These are phyloP conservation scores for Mycteria americana DNA, from an alignment of 2,797 vertebrate genomes.

Conservation along the genomic window DNA sequence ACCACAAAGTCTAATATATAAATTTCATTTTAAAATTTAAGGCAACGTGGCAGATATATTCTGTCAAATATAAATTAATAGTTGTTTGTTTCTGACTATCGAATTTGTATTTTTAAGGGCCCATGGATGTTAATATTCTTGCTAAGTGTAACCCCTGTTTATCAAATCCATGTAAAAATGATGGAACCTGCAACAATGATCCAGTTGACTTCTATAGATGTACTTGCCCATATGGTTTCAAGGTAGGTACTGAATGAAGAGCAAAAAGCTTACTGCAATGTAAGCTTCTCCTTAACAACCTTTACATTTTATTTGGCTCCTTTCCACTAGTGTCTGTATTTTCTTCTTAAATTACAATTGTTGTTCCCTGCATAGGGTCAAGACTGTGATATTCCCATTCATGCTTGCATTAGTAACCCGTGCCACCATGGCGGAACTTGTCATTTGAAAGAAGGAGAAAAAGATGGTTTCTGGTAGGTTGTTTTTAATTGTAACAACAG, in stretches of 20 bases:
- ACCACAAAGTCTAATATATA: not conserved
- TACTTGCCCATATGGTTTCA: slow-evolving; percentile 94
- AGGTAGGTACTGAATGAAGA: slow-evolving; percentile 76
- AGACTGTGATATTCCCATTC: slow-evolving; percentile 92
- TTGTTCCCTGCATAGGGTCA: slow-evolving; percentile 81
- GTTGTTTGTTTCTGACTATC: not conserved
- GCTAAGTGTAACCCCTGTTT: slow-evolving; percentile 96
- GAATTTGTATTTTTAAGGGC: slow-evolving; percentile 79
- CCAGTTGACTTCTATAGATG: slow-evolving; percentile 95
- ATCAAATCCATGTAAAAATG: slow-evolving; percentile 94
- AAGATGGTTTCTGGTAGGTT: slow-evolving; percentile 83
- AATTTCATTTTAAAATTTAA: not conserved
- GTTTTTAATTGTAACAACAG: not conserved
- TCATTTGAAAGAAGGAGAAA: slow-evolving; percentile 92
- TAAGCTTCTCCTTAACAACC: not conserved
- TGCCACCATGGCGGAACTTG: slow-evolving; percentile 92
- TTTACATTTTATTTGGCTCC: not conserved
- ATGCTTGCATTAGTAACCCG: slow-evolving; percentile 93
- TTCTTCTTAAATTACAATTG: not conserved
- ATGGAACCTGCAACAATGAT: slow-evolving; percentile 93
- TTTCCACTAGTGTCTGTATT: not conserved
- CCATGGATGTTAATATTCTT: slow-evolving; percentile 88
- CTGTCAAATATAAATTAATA: not conserved
- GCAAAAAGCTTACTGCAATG: not conserved
- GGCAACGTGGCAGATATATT: not conserved